Evolutionary conservation across 1,140 invertebrate genomes (phyloP), one percentile per base, ranked within the genome.

Genomic region (Cotesia chilonis): DNA sequence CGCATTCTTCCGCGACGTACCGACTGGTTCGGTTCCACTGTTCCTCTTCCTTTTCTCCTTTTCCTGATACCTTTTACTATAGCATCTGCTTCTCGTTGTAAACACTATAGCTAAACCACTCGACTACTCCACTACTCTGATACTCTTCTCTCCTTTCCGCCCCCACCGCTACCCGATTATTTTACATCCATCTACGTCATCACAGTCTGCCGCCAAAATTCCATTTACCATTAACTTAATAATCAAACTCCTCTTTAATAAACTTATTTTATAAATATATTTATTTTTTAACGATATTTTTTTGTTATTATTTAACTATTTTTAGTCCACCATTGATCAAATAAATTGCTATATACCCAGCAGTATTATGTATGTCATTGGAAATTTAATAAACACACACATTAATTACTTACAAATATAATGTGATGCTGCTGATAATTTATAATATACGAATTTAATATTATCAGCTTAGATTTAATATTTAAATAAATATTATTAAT

Each of bases 1-100:
- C 86, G 81, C 85, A 85, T 83, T 84, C 82, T 80, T 83, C 76
- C 78, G 75, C 83, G 82, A 84, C 80, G 80, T 81, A 81, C 80
- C 75, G 77, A 84, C 80, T 84, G 82, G 83, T 83, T 72, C 83
- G 35, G 61, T 85, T 84, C 81, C 81, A 35, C 4, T 67, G 78
- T 84, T 84, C 79, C 83, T 74, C 57, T 70, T 72, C 71, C 68
- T 61, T 71, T 60, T 69, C 52, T 75, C n/a, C 68, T 28, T 28
- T 28, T 28, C 65, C 60, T 52, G 65, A 71, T 61, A 47, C 36
- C 10, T 55, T 47, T 14, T 47, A 47, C 41, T 9, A 14, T 59
- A 66, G 55, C 64, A 68, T 64, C 73, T 70, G 69, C 74, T 65
- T 66, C 65, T 72, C 70, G 71, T 51, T 55, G 63, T 70, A 73